These are phyloP conservation scores for Crenichthys baileyi DNA, from an alignment of 2,797 vertebrate genomes.

Conservation along the genomic window DNA sequence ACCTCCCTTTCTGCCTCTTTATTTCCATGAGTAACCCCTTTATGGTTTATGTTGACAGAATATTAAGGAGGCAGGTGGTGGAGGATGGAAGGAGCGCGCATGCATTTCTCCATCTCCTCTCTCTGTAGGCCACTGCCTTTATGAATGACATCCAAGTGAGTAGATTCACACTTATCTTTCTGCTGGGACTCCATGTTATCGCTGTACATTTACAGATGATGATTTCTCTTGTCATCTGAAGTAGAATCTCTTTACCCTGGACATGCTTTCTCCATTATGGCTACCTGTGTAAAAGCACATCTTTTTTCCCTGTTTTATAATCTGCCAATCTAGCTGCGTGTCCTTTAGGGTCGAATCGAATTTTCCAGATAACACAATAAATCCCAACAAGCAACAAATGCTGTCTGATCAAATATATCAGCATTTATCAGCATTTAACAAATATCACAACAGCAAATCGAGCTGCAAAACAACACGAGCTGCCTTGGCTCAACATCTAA, in stretches of 20 bases:
- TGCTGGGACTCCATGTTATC: conserved; percentile 48
- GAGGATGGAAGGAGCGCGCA: conserved; percentile 45
- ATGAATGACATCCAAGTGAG: conserved; percentile 63
- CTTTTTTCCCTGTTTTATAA: neutral
- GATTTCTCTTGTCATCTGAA: conserved; percentile 35
- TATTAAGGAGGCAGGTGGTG: conserved; percentile 67
- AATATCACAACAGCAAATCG: conserved; percentile 11
- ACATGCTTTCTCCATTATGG: conserved; percentile 38
- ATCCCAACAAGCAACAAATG: neutral
- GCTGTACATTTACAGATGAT: conserved; percentile 26
- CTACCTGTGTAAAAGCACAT: conserved; percentile 53
- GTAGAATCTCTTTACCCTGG: conserved; percentile 35
- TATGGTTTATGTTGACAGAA: conserved; percentile 74
- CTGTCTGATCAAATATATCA: conserved; percentile 10
- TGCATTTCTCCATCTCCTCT: conserved; percentile 59
- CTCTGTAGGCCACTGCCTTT: conserved; percentile 46
- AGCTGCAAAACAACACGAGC: conserved; percentile 18
- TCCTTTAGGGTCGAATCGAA: conserved; percentile 36
- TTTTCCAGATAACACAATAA: conserved; percentile 51
- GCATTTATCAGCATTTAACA: conserved; percentile 1
- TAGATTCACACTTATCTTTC: conserved; percentile 56
- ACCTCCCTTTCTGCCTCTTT: conserved; percentile 69
- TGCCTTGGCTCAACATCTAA: neutral
- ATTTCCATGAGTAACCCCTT: conserved; percentile 74
- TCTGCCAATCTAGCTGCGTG: conserved; percentile 2